Conservation (phyloP, 2,888 invertebrate species). For the Eristalinus aeneus region DNA sequence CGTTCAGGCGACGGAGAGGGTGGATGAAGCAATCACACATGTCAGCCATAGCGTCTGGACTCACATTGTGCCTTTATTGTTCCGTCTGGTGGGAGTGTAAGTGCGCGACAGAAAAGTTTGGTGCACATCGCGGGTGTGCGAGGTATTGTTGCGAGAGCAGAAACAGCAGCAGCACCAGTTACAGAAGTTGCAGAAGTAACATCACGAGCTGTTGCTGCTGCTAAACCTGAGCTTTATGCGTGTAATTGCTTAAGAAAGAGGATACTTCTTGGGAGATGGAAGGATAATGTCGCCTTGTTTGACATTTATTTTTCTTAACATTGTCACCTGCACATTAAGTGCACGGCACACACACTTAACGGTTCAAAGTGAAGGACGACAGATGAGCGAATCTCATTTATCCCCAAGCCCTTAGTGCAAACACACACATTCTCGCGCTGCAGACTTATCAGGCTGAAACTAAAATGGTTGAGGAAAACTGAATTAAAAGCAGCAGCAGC, state of each 20-base stretch:
- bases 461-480: not conserved
- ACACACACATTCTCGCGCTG: not conserved
- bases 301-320: conserved; percentile 29
- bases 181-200: not conserved
- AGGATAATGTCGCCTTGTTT: conserved; percentile 17
- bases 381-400: conserved; percentile 41
- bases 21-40: not conserved
- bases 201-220: not conserved
- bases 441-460: not conserved
- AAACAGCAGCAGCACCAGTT: not conserved
- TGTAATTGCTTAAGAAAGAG: conserved; percentile 34
- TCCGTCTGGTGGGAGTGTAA: not conserved
- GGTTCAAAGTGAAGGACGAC: conserved; percentile 20
- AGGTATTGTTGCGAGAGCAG: not conserved
- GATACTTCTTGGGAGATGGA: not conserved
- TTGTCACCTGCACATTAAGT: conserved; percentile 41
- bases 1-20: not conserved
- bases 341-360: conserved; percentile 24
- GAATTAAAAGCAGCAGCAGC: not conserved
- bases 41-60: not conserved
- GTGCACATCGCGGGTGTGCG: not conserved
- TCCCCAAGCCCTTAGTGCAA: not conserved
- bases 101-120: not conserved
- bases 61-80: conserved; percentile 1
- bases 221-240: conserved; percentile 41